Evolutionary conservation across 2,113 vertebrate species (phyloP), one percentile per base, ranked within the genome.

Genomic region (Platanista minor): DNA sequence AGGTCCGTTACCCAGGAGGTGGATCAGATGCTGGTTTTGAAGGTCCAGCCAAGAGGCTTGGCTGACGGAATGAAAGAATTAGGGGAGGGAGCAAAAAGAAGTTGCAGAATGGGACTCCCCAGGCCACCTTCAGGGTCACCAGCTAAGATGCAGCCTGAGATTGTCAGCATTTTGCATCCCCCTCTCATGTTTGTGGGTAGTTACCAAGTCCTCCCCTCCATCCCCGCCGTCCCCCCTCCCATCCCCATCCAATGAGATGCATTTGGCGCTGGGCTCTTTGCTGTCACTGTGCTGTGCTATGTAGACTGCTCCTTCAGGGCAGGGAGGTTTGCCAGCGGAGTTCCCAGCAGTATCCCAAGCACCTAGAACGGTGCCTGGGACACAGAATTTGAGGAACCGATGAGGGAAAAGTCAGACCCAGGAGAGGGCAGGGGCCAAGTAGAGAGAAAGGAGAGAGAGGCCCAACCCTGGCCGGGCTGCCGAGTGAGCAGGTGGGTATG

Each of bases 221-320:
- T 20, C 33, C 13, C 7, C 29, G 17, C 74, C 54, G 0, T 15
- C 33, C 31, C 13, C 3, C 11, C 17, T 49, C 54, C 54, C 6
- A 17, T 61, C 59, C 6, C 33, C 59, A 4, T 33, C 78, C 54
- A 6, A 1, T 15, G n/a, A 69, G 49, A 36, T 15, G 39, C 46
- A 15, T 39, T 13, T 69, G 59, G 59, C 46, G 0, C 75, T 27
- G 27, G 39, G 36, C 54, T 43, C 71, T 54, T 33, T 2, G 6
- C 66, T 4, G 18, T 39, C 27, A 2, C 21, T 36, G 36, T 72
- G 69, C 14, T 27, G 27, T 25, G 80, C 49, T 10, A 8, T 20
- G 15, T 4, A 8, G 74, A 61, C 25, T 1, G 15, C 5, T 52
- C 29, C 0, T 0, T 9, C 18, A 49, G 20, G 17, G 2, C 31